Evolutionary conservation across 2,888 invertebrate genomes (phyloP).

Genomic region (Allophyes oxyacanthae): DNA sequence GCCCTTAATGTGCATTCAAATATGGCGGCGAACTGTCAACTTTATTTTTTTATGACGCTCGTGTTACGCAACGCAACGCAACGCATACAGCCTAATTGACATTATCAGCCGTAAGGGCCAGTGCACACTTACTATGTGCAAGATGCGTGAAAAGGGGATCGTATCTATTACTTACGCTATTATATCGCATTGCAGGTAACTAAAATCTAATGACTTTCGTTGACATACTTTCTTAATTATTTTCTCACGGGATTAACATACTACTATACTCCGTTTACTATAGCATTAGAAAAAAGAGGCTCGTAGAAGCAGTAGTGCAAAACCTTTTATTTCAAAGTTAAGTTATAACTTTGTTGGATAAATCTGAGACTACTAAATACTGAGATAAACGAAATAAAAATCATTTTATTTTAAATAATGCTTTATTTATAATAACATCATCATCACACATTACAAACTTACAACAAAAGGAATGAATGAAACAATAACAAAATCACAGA

Average conservation of each 20-base stretch:
- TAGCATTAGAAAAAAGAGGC: no score
- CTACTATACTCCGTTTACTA: no score
- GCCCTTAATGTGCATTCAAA: constrained; percentile 27
- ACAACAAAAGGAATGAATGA: no score
- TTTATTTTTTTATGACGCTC: constrained; percentile 15
- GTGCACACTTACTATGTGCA: constrained; percentile 8
- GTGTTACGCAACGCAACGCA: constrained; percentile 28
- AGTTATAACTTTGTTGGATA: no score
- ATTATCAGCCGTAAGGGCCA: constrained; percentile 15
- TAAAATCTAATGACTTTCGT: constrained; percentile 2
- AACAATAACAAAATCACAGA: no score
- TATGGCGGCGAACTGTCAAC: constrained; percentile 31
- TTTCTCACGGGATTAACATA: not conserved
- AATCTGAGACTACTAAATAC: no score
- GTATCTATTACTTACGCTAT: not conserved
- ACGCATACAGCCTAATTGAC: constrained; percentile 15
- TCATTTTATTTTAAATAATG: no score
- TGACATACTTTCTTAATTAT: constrained; percentile 1
- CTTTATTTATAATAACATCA: no score
- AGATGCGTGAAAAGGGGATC: constrained; percentile 3
- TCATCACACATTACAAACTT: no score
- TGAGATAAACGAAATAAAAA: no score
- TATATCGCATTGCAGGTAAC: not conserved
- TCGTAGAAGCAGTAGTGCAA: no score
- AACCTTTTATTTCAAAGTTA: no score